Base-by-base conservation (phyloP, 2,888 invertebrate genomes). In the Salpingus planirostris region DNA sequence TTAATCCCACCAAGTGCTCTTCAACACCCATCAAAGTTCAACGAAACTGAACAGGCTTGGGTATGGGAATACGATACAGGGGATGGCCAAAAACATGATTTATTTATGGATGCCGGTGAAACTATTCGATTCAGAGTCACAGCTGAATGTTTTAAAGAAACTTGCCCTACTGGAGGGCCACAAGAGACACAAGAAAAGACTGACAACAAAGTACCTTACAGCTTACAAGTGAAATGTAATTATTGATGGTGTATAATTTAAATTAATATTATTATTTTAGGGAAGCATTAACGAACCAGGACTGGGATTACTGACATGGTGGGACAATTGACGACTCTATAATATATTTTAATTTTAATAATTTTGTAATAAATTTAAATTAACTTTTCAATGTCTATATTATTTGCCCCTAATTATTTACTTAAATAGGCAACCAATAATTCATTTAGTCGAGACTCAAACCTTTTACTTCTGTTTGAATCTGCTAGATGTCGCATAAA, bases 81-180 rank as follows among this genome's bases (percentile, higher is more conserved):
- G 4, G 85, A 84, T 58, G 87, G 84, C 3, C 44, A 76, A 45
- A 82, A 80, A 55, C 93, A 93, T 67, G 89, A 93, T 59, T 72
- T 96, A 18, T 91, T 84, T 57, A 92, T 96, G 91, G 95, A 96
- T 62, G 78, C 84, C 49, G 88, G 86, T 15, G 89, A 89, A 66
- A 73, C 77, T 24, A 83, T 86, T 43, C 78, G 89, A 54, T 93
- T 96, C 64, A 74, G 92, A 43, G 83, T 96, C 0, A 84, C 87
- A 6, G 85, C 86, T 42, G 95, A 95, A 67, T 67, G 71, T 21
- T 96, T 95, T 66, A 80, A 83, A 46, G 95, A 96, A 18, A 18
- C 18, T 27, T 80, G 88, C 30, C 92, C 93, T 0, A 67, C 79
- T 44, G 74, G 78, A 7, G n/a, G n/a, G n/a, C 39, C 18, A 7